A percentile compares a stretch with the other conserved stretches of the same genome.
These are phyloP conservation scores for Plectropomus leopardus DNA, from an alignment of 2,113 vertebrate species.

Conservation along the genomic window DNA sequence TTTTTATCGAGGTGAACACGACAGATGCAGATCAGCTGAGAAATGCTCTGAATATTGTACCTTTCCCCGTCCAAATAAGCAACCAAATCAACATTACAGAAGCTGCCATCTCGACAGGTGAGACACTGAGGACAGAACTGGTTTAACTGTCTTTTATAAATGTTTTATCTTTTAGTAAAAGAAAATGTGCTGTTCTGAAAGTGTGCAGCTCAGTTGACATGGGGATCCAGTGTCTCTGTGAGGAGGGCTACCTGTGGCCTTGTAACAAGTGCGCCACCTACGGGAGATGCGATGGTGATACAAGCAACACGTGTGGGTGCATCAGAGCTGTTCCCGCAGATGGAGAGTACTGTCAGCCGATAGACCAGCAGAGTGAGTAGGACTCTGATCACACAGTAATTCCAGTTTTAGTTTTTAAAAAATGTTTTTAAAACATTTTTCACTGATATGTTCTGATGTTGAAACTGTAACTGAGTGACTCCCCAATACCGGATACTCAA, in stretches of 20 bases:
- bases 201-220: slow-evolving; percentile 40
- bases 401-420: not conserved
- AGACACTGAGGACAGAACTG: not conserved
- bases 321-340: slow-evolving; percentile 48
- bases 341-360: slow-evolving; percentile 43
- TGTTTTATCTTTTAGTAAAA: not conserved
- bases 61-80: slow-evolving; percentile 37
- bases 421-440: too few species aligned
- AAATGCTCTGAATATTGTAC: slow-evolving; percentile 2
- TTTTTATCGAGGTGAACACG: slow-evolving; percentile 57
- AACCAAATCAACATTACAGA: slow-evolving; percentile 37
- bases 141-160: not conserved
- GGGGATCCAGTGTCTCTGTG: slow-evolving; percentile 57
- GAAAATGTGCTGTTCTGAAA: not conserved
- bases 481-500: too few species aligned
- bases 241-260: slow-evolving; percentile 50
- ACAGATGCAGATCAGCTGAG: slow-evolving; percentile 46
- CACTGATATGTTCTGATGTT: too few species aligned
- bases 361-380: slow-evolving; percentile 27
- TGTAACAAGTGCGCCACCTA: slow-evolving; percentile 59
- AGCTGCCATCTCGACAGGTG: slow-evolving; percentile 61
- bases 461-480: not conserved
- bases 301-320: slow-evolving; percentile 51
- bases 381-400: too few species aligned
- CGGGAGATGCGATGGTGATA: slow-evolving; percentile 42